Conservation (phyloP, 2,113 vertebrate genomes). For the Cynoglossus semilaevis region DNA sequence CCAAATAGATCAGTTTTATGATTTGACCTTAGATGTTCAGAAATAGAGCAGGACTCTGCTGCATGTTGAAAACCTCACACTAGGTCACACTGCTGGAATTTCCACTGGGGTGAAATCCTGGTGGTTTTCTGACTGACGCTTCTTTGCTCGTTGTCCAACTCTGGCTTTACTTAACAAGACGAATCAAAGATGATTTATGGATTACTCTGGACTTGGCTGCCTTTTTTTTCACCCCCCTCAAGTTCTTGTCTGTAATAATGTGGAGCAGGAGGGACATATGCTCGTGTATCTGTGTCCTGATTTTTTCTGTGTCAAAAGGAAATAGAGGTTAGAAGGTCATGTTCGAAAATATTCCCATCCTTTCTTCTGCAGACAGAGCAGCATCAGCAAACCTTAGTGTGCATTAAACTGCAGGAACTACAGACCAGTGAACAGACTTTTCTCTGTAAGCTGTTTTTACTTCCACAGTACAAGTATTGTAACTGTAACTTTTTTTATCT, state of each 20-base stretch:
- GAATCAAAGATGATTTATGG: slow-evolving; percentile 44
- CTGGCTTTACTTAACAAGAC: slow-evolving; percentile 31
- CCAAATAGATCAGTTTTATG: slow-evolving; percentile 13
- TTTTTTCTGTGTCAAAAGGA: slow-evolving; percentile 20
- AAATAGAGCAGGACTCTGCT: slow-evolving; percentile 19
- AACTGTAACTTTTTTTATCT: too few species aligned
- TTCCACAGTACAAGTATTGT: too few species aligned
- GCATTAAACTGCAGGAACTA: slow-evolving; percentile 58
- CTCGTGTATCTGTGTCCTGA: slow-evolving; percentile 21
- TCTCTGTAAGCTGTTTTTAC: slow-evolving; percentile 32
- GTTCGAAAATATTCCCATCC: slow-evolving; percentile 13
- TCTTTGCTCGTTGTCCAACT: slow-evolving; percentile 24
- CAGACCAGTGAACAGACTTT: slow-evolving; percentile 38
- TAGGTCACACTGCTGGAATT: slow-evolving; percentile 32
- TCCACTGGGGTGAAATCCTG: slow-evolving; percentile 37
- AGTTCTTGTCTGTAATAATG: slow-evolving; percentile 29
- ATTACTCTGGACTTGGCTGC: slow-evolving; percentile 19
- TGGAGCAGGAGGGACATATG: slow-evolving; percentile 31
- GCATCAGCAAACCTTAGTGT: slow-evolving; percentile 46
- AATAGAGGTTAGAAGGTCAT: slow-evolving; percentile 10
- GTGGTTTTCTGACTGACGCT: slow-evolving; percentile 27
- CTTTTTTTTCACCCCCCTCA: slow-evolving; percentile 18
- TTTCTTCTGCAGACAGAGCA: slow-evolving; percentile 20
- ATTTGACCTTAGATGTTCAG: slow-evolving; percentile 31
- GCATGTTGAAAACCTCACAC: slow-evolving; percentile 30